A percentile compares a stretch with the other conserved stretches of the same genome.
phyloP scores from a whole-genome alignment of 53 echinoderm and acorn worm genomes.

The Echinarachnius parma region DNA sequence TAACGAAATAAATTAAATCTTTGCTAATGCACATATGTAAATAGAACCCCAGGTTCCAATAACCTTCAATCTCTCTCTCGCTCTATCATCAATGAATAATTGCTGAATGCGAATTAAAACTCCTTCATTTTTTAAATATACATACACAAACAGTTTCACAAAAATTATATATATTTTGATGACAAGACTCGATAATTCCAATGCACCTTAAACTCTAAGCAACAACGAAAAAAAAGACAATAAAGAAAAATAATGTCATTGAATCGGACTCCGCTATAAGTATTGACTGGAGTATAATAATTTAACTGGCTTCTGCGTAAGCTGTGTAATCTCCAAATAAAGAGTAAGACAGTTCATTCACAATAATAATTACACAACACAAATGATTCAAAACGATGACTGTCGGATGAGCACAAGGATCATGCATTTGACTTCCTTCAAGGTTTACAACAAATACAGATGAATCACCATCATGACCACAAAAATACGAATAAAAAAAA shows the following conservation, averaged over 20 bases:
- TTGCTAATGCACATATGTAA: conserved; percentile 32
- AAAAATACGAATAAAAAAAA: conserved; percentile 19
- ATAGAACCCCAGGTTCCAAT: conserved; percentile 37
- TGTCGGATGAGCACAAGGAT: no score
- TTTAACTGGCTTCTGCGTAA: no score
- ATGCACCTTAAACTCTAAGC: conserved; percentile 17
- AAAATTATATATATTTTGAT: conserved; percentile 21
- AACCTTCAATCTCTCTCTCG: conserved; percentile 13
- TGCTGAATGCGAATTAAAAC: conserved; percentile 15
- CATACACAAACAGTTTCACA: conserved; percentile 44
- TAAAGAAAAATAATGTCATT: conserved; percentile 29
- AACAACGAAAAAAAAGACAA: conserved; percentile 17
- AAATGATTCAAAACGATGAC: no score
- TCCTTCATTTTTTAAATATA: conserved; percentile 21
- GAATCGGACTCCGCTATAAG: conserved; percentile 23
- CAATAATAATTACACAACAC: conserved; percentile 14
- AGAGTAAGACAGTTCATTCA: conserved; percentile 36
- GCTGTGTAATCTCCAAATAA: no score
- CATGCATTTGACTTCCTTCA: conserved; percentile 27
- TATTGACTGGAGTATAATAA: no score
- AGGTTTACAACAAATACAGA: not conserved
- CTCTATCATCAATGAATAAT: conserved; percentile 29
- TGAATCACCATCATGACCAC: conserved; percentile 10
- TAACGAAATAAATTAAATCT: conserved; percentile 47
- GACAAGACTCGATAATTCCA: conserved; percentile 25